phyloP scores from a whole-genome alignment of 2,797 vertebrate genomes.

The Falco columbarius region DNA sequence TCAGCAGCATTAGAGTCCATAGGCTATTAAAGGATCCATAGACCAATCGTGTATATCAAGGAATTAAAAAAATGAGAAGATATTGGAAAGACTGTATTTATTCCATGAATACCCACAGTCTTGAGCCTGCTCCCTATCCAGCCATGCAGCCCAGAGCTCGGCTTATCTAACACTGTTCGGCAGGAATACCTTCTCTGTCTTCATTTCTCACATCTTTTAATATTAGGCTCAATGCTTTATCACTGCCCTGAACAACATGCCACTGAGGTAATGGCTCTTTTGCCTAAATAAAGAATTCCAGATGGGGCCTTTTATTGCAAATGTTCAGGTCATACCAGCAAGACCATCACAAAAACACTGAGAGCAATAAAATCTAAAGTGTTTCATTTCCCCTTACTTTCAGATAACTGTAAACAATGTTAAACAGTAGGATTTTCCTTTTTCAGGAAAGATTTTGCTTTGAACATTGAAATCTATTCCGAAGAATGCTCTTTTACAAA shows the following conservation, averaged over 20 bases:
- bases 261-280: constrained; percentile 22
- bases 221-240: background rate
- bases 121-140: background rate
- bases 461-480: background rate
- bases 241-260: background rate
- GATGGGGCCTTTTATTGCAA: constrained; percentile 25
- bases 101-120: background rate
- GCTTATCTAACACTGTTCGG: background rate
- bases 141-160: background rate
- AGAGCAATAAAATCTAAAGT: constrained; percentile 60
- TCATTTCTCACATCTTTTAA: background rate
- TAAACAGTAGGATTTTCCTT: constrained; percentile 20
- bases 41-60: background rate
- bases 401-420: constrained; percentile 59
- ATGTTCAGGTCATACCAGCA: constrained; percentile 1
- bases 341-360: constrained; percentile 43
- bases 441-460: constrained; percentile 1
- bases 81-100: background rate
- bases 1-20: background rate
- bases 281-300: constrained; percentile 53
- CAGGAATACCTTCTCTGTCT: background rate
- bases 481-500: background rate
- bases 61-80: background rate
- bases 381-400: constrained; percentile 67
- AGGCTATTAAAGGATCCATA: background rate